Evolutionary conservation across 53 echinoderm and acorn worm genomes (phyloP), one percentile per base, ranked within the genome.

Genomic region (Antedon mediterranea): DNA sequence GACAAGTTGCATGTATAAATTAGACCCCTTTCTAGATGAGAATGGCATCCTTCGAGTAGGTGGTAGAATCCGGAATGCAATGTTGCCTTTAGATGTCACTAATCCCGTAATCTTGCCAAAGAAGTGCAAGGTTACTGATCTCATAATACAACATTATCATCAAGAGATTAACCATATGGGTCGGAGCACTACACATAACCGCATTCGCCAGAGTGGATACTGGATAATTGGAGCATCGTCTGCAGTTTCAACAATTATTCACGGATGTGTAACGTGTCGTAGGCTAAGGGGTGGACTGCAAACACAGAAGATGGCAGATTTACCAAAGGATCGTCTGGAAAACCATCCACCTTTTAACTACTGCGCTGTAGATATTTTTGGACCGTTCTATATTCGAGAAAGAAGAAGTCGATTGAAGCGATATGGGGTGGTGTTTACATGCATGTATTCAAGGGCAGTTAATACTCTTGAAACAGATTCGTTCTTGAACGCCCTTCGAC

Each of bases 401-500:
- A 14, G 71, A 32, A 83, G 83, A 37, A 83, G 78, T 23, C 57
- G 37, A 32, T 0, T 89, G 77, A 91, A 91, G 32, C 78, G 88
- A 28, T 91, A 83, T 30, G 88, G 91, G 3, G 74, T 86, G 0
- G 14, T 92, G 0, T 92, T 92, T 57, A 85, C 86, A 0, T 91
- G 91, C 44, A 75, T 91, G 84, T 28, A 84, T 28, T 86, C 84
- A 32, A 81, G 89, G 28, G 92, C 71, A 41, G 13, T 79, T 29
- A 43, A 72, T 30, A 83, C 87, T 0, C 34, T n/a, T n/a, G n/a
- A n/a, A n/a, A n/a, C n/a, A n/a, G n/a, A n/a, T 92, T 73, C 86
- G 26, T 89, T 92, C 80, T 33, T 93, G 0, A 89, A 89, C 87
- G 89, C 78, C 0, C 76, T 89, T 0, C 83, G 89, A 13, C 81